phyloP scores from a whole-genome alignment of 2,113 vertebrate genomes.

The Silurus glanis region DNA sequence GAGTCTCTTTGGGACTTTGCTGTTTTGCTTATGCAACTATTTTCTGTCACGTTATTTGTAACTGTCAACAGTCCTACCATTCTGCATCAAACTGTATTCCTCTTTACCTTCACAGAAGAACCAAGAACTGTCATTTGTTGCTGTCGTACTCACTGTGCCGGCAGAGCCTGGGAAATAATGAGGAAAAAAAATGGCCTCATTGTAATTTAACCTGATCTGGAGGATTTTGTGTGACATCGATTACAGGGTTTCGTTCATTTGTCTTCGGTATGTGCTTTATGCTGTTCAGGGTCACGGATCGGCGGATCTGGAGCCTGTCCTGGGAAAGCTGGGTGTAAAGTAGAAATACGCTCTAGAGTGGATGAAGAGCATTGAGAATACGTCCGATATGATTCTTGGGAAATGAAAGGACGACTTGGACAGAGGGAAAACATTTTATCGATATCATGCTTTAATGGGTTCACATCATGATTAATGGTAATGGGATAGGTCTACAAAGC shows the following conservation, averaged over 20 bases:
- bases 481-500: not conserved
- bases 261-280: not conserved
- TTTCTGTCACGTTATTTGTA: conserved; percentile 6
- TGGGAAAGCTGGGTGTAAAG: not conserved
- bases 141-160: conserved; percentile 26
- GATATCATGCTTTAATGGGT: not conserved
- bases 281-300: not conserved
- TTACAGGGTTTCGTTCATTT: conserved; percentile 33
- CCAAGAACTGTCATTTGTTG: conserved; percentile 4
- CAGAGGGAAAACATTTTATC: not conserved
- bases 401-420: not conserved
- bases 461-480: not conserved
- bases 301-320: not conserved
- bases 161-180: conserved; percentile 23
- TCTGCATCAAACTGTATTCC: conserved; percentile 11
- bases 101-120: not conserved
- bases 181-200: conserved; percentile 28
- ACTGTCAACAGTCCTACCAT: not conserved
- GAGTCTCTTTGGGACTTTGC: not conserved
- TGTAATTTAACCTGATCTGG: conserved; percentile 35
- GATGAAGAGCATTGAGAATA: not conserved
- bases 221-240: conserved; percentile 24
- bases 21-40: not conserved
- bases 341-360: not conserved
- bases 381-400: not conserved